phyloP scores from a whole-genome alignment of 2,113 vertebrate species.

The Dicaeum eximium region DNA sequence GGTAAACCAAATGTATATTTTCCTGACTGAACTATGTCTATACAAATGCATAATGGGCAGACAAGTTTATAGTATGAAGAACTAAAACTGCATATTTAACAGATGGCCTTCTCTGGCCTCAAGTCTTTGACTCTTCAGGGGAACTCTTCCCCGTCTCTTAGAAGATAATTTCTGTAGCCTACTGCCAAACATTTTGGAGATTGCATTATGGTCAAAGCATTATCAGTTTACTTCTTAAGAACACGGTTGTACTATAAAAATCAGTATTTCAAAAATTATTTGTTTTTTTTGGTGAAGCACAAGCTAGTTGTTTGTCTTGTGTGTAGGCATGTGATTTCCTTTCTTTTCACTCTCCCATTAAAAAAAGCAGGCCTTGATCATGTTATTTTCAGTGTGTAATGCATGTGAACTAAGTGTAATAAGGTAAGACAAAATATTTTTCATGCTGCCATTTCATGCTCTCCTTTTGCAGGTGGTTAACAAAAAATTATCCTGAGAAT shows the following conservation, averaged over 20 bases:
- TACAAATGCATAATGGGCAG: background rate
- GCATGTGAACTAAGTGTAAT: background rate
- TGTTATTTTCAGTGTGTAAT: background rate
- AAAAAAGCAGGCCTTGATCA: background rate
- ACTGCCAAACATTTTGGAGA: background rate
- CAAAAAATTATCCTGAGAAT: background rate
- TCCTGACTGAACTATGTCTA: background rate
- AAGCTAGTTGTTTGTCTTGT: background rate
- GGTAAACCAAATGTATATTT: background rate
- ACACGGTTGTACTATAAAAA: background rate
- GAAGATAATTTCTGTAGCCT: background rate
- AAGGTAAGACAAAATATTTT: background rate
- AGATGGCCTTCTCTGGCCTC: background rate
- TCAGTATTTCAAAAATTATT: background rate
- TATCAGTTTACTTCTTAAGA: background rate
- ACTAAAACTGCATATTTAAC: background rate
- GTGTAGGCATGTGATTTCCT: background rate
- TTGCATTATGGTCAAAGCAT: background rate
- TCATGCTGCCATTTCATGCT: background rate
- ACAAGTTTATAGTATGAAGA: background rate
- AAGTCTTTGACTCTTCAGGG: background rate
- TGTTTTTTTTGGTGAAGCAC: background rate
- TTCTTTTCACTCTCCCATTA: background rate
- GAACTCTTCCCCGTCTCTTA: background rate
- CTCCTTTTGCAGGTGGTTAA: background rate